Evolutionary conservation across 1,140 invertebrate genomes (phyloP).

Genomic region (Idris sp.): DNA sequence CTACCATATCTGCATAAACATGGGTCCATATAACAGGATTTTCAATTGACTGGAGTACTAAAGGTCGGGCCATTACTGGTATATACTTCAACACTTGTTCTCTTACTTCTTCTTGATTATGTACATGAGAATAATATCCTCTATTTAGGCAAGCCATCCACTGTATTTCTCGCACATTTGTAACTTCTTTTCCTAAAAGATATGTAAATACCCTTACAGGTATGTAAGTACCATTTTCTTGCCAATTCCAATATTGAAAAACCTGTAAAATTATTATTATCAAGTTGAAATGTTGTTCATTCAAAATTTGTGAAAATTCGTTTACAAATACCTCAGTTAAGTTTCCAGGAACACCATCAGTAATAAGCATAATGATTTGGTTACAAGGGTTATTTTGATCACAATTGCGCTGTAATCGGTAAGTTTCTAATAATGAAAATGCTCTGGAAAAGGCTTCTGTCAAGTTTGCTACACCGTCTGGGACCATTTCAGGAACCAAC

Average conservation of each 20-base stretch:
- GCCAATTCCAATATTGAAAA: slow-evolving; percentile 91
- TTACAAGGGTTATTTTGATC: slow-evolving; percentile 86
- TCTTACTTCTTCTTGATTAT: slow-evolving; percentile 93
- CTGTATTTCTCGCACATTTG: slow-evolving; percentile 92
- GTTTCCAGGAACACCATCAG: slow-evolving; percentile 96
- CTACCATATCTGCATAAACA: slow-evolving; percentile 90
- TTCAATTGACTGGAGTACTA: slow-evolving; percentile 86
- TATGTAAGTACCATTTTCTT: slow-evolving; percentile 82
- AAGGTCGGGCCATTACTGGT: slow-evolving; percentile 90
- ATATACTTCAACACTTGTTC: slow-evolving; percentile 96
- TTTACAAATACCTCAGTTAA: slow-evolving; percentile 82
- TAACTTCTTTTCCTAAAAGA: slow-evolving; percentile 96
- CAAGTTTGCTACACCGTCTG: slow-evolving; percentile 91
- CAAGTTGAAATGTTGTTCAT: too few relatives aligned
- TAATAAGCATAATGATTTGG: slow-evolving; percentile 99
- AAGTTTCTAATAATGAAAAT: slow-evolving; percentile 89
- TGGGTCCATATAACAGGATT: slow-evolving; percentile 94
- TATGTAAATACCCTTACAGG: slow-evolving; percentile 98
- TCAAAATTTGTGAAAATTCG: too few relatives aligned
- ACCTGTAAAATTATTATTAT: slow-evolving; percentile 77
- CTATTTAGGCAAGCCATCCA: slow-evolving; percentile 98
- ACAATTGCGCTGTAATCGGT: slow-evolving; percentile 80
- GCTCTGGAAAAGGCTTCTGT: slow-evolving; percentile 90
- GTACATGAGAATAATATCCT: slow-evolving; percentile 95
- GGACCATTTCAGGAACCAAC: slow-evolving; percentile 83